These are phyloP conservation scores for Phengaris arion DNA, from an alignment of 2,888 invertebrate species.

Conservation along the genomic window DNA sequence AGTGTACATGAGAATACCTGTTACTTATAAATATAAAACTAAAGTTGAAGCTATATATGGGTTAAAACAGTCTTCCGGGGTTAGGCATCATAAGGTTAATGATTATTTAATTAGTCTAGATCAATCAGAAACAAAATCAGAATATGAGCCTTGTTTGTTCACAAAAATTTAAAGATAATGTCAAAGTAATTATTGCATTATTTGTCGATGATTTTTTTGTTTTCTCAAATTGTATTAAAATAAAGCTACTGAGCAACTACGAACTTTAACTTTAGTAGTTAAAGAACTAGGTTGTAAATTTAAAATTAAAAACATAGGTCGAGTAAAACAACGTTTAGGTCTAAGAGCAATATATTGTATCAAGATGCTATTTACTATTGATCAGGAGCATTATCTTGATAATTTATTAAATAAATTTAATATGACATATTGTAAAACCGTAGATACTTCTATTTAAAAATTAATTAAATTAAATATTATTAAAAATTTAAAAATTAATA, in stretches of 20 bases:
- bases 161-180: background rate
- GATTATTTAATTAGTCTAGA: background rate
- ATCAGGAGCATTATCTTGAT: background rate
- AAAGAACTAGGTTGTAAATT: constrained; percentile 11
- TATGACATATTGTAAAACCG: too few species aligned
- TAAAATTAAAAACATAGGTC: too few species aligned
- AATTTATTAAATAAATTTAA: constrained; percentile 25
- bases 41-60: background rate
- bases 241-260: too few species aligned
- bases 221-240: constrained; percentile 6
- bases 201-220: too few species aligned
- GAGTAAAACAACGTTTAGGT: constrained; percentile 19
- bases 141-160: constrained; percentile 4
- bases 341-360: background rate
- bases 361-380: background rate
- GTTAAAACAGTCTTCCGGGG: background rate
- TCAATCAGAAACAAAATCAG: background rate
- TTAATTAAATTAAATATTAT: too few species aligned
- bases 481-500: too few species aligned
- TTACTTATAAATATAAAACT: background rate
- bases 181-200: background rate
- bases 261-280: constrained; percentile 12
- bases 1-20: background rate
- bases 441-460: constrained; percentile 32
- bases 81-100: background rate